A percentile compares a stretch with the other conserved stretches of the same genome.
phyloP scores from a whole-genome alignment of 2,888 invertebrate species.

The Watsonalla cultraria region DNA sequence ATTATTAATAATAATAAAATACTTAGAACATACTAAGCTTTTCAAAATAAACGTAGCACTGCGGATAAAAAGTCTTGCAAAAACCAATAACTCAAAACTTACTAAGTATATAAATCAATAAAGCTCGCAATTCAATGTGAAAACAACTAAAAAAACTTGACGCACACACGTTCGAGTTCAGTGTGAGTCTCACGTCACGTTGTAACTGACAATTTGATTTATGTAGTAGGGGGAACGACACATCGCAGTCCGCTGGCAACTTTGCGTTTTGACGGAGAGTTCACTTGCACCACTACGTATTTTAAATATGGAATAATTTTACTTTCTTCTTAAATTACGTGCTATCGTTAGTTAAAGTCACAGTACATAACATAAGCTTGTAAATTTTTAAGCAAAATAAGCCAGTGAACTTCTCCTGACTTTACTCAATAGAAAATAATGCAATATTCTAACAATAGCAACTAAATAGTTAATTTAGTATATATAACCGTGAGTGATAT shows the following conservation, averaged over 20 bases:
- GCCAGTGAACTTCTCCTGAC: too few relatives aligned
- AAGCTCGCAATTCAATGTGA: slow-evolving; percentile 11
- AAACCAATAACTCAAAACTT: neutral
- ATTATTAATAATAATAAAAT: neutral
- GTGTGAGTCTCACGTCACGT: slow-evolving; percentile 49
- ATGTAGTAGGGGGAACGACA: slow-evolving; percentile 51
- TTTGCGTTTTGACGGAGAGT: slow-evolving; percentile 41
- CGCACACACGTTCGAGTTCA: slow-evolving; percentile 22
- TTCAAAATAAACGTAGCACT: neutral
- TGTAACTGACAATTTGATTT: slow-evolving; percentile 73
- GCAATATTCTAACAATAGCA: too few relatives aligned
- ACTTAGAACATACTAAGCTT: too few relatives aligned
- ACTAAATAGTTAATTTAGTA: too few relatives aligned
- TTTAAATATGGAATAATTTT: slow-evolving; percentile 11
- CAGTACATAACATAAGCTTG: too few relatives aligned
- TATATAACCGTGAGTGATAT: too few relatives aligned
- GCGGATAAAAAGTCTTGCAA: neutral
- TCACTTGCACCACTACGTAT: slow-evolving; percentile 28
- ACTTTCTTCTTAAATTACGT: too few relatives aligned
- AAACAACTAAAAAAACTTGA: slow-evolving; percentile 14
- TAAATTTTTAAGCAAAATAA: too few relatives aligned
- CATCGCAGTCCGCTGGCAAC: slow-evolving; percentile 33
- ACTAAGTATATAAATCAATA: slow-evolving; percentile 19
- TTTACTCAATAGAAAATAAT: too few relatives aligned
- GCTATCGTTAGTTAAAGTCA: too few relatives aligned